Percentiles rank a stretch among this genome's conserved stretches.
Evolutionary conservation across 2,797 vertebrate species (phyloP).

Genomic region (Tympanoctomys barrerae): DNA sequence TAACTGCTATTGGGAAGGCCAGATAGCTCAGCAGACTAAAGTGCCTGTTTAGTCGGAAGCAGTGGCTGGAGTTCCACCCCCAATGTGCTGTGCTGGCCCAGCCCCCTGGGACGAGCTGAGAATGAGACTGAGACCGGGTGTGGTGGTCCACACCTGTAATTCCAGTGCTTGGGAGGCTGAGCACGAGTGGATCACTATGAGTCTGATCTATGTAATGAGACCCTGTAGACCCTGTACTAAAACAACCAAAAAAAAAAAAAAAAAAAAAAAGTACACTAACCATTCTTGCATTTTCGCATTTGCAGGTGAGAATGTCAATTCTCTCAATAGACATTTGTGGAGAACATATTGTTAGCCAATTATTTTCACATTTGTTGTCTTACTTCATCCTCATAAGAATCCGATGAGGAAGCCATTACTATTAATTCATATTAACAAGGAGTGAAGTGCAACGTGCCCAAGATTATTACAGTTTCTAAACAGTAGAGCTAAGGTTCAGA

Average conservation of each 20-base stretch:
- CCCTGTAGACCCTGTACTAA: no score
- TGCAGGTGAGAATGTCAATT: constrained; percentile 28
- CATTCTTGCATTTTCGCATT: constrained; percentile 8
- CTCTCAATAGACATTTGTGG: constrained; percentile 6
- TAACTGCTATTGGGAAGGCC: not conserved
- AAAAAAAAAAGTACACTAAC: constrained; percentile 20
- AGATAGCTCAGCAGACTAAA: no score
- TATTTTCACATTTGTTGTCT: constrained; percentile 48
- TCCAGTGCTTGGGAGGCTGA: no score
- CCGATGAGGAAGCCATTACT: not conserved
- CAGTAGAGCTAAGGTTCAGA: constrained; percentile 21
- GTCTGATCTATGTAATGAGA: no score
- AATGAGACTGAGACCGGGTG: no score
- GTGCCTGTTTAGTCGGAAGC: no score
- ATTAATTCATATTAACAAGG: constrained; percentile 41
- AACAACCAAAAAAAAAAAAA: no score
- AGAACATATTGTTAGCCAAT: constrained; percentile 41
- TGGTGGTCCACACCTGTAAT: no score
- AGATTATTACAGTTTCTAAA: not conserved
- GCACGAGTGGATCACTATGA: no score
- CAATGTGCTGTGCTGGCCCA: no score
- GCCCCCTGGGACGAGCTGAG: no score
- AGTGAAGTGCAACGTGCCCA: not conserved
- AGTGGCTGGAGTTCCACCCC: no score
- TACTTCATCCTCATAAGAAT: constrained; percentile 32